Evolutionary conservation across 1,140 invertebrate species (phyloP).

Genomic region (Mylabris phalerata): DNA sequence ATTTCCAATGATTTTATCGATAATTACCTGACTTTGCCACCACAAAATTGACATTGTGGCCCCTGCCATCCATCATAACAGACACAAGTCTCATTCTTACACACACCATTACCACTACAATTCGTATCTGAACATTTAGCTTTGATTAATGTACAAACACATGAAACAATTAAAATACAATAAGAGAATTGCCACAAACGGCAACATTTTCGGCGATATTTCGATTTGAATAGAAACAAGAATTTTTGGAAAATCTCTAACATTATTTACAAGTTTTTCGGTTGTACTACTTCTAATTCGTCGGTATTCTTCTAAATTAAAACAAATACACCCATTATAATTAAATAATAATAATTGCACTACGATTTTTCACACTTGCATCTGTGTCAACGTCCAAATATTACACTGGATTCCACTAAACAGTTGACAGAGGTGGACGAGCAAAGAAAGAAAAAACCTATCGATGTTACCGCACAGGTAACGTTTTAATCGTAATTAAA

Average conservation of each 20-base stretch:
- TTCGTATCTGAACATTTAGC: slow-evolving; percentile 48
- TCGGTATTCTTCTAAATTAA: too few species aligned
- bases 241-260: slow-evolving; percentile 73
- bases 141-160: slow-evolving; percentile 39
- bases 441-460: too few species aligned
- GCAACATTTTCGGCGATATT: slow-evolving; percentile 65
- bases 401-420: too few species aligned
- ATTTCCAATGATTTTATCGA: too few species aligned
- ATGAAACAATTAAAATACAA: slow-evolving; percentile 42
- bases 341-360: too few species aligned
- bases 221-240: slow-evolving; percentile 76
- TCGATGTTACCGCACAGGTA: too few species aligned
- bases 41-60: slow-evolving; percentile 78
- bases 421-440: too few species aligned
- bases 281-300: too few species aligned
- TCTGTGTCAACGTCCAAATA: too few species aligned
- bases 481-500: too few species aligned
- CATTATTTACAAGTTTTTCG: slow-evolving; percentile 44
- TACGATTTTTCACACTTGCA: too few species aligned
- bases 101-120: slow-evolving; percentile 65
- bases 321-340: too few species aligned
- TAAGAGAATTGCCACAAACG: slow-evolving; percentile 46
- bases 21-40: slow-evolving; percentile 82
- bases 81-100: slow-evolving; percentile 77
- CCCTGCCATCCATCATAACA: slow-evolving; percentile 89